These are phyloP conservation scores for Trachelus tabidus DNA, from an alignment of 2,888 invertebrate genomes.

Conservation along the genomic window DNA sequence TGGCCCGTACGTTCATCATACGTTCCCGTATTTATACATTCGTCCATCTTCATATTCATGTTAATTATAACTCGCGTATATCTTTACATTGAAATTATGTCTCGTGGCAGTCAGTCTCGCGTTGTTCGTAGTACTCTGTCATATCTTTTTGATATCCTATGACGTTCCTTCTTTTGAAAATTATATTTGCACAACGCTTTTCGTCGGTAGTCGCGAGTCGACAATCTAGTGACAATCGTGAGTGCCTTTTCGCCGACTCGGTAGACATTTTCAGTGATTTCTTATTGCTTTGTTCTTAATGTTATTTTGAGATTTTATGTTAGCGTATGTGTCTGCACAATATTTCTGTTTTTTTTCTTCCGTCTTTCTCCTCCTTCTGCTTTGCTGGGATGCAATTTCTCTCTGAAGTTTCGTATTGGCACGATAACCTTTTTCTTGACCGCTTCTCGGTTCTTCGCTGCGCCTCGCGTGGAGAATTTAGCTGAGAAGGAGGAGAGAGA, in stretches of 20 bases:
- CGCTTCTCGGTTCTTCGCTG: not conserved
- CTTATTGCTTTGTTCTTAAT: not conserved
- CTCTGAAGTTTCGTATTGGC: not conserved
- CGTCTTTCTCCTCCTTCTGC: not conserved
- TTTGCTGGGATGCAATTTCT: not conserved
- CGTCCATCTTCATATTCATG: not conserved
- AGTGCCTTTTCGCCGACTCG: not conserved
- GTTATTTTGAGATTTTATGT: not conserved
- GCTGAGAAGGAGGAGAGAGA: not conserved
- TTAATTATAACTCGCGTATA: not conserved
- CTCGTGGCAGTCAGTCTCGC: not conserved
- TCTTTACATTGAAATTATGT: not conserved
- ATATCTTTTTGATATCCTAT: not conserved
- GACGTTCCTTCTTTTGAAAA: not conserved
- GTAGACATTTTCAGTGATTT: not conserved
- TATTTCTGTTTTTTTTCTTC: not conserved
- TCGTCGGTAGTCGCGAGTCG: not conserved
- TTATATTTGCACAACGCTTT: not conserved
- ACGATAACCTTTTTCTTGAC: not conserved
- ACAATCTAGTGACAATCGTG: not conserved
- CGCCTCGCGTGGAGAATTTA: not conserved
- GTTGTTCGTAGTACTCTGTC: not conserved
- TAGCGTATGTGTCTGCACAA: not conserved
- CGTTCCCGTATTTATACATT: not conserved
- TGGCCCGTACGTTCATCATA: conserved; percentile 27